Evolutionary conservation across 2,888 invertebrate species (phyloP), one percentile per base, ranked within the genome.

Genomic region (Eupithecia subfuscata): DNA sequence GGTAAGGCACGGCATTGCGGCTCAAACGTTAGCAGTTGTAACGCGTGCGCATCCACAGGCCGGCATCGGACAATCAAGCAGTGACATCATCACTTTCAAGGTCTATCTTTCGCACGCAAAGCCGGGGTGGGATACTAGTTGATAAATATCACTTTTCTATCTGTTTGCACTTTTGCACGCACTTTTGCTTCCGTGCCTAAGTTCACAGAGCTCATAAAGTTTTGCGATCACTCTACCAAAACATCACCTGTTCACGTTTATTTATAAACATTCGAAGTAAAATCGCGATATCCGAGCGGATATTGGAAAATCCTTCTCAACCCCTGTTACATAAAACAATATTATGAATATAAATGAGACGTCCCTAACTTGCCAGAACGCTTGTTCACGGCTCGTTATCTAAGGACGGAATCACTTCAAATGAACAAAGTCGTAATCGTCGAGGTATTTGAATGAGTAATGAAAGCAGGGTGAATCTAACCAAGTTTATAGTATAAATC

Each of bases 371-470:
- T 88, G 80, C 82, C 78, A 81, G 86, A 87, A 84, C 85, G 85
- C 83, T 84, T 79, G 81, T 83, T 85, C 84, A 80, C 85, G 82
- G 85, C 83, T 84, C 84, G 87, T 87, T 87, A 87, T 86, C 84
- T 81, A 84, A 86, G 88, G 86, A 87, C 84, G 82, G 82, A 89
- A 90, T 88, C 87, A 86, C 86, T 89, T 85, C 81, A 85, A 86
- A 86, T 88, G 86, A 88, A 89, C 88, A 87, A 89, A 88, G 84
- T 86, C 88, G 85, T 90, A 88, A 89, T 88, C 87, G 84, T 82
- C 81, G 83, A 84, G 84, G 86, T 88, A 88, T 88, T 86, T 87
- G 88, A 89, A 90, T 91, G 87, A 87, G 84, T 90, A 89, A 90
- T 89, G 89, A 87, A 85, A 82, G 80, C 77, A 85, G 85, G 68